Base-by-base conservation (phyloP, 2,797 vertebrate genomes). In the Morelia viridis region DNA sequence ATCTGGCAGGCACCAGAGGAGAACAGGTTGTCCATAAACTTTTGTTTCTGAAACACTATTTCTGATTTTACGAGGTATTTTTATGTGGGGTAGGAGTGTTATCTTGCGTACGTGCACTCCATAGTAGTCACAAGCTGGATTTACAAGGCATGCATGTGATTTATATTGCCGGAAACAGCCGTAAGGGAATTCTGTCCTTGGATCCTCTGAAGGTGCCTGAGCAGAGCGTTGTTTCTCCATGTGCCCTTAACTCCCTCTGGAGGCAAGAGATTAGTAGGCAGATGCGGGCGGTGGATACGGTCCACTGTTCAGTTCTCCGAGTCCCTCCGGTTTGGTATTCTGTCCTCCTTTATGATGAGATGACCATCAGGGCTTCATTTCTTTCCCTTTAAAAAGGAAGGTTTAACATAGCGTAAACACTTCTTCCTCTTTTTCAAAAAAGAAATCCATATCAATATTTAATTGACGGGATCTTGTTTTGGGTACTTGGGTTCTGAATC, bases 201-300 rank as follows among this genome's bases (percentile, higher is more conserved):
- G 53, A 3, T 58, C 28, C 62, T 91, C 2, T 9, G 17, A 60
- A 60, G 35, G 56, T 71, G 56, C 15, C 53, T 50, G 46, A 50
- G 41, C 24, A 31, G 56, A 9, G 57, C 5, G 10, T 24, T 1
- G 4, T 50, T 35, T 88, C 57, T 61, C 12, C 4, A 35, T 91
- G 46, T 91, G 65, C 28, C 60, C 17, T 12, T n/a, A 35, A 62
- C 85, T 88, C 91, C 91, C 91, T 88, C 91, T 83, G 61, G 57
- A 80, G 91, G 85, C 41, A 50, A 46, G 17, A 76, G 28, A 19
- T 46, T 19, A 35, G 35, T 87, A 41, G 84, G 53, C 84, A 71
- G 56, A 5, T 1, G 1, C 0, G 10, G 24, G 8, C 2, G 1
- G 31, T 57, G 12, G 8, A 5, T 31, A 64, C 26, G 2, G 58